phyloP scores from a whole-genome alignment of 2,888 invertebrate genomes.

The Lutraria lutraria region DNA sequence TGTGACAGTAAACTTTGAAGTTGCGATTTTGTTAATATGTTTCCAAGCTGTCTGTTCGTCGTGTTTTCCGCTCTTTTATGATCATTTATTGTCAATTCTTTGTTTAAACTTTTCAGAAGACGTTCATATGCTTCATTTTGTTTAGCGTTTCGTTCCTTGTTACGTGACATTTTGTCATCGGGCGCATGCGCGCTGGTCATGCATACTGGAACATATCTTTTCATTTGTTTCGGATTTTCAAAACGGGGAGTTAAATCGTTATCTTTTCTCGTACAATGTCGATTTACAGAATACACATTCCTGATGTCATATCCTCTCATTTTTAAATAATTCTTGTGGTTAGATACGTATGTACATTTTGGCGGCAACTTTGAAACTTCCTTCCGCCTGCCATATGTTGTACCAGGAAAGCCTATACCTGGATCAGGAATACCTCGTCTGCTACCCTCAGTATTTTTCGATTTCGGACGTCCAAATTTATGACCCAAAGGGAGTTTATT shows the following conservation, averaged over 20 bases:
- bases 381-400: background rate
- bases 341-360: slow-evolving; percentile 24
- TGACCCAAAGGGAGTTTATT: background rate
- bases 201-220: background rate
- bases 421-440: background rate
- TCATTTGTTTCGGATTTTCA: background rate
- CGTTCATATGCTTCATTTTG: background rate
- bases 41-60: background rate
- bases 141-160: background rate
- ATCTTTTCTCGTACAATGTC: background rate
- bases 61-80: background rate
- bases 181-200: background rate
- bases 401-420: background rate
- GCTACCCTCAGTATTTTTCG: background rate
- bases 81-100: background rate
- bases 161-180: background rate
- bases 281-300: slow-evolving; percentile 27
- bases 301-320: slow-evolving; percentile 26
- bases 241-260: background rate
- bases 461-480: slow-evolving; percentile 1
- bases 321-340: slow-evolving; percentile 32
- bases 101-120: background rate
- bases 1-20: background rate
- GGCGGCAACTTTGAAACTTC: background rate
- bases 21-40: slow-evolving; percentile 21